Evolutionary conservation across 2,113 vertebrate genomes (phyloP).

Genomic region (Takifugu bimaculatus): DNA sequence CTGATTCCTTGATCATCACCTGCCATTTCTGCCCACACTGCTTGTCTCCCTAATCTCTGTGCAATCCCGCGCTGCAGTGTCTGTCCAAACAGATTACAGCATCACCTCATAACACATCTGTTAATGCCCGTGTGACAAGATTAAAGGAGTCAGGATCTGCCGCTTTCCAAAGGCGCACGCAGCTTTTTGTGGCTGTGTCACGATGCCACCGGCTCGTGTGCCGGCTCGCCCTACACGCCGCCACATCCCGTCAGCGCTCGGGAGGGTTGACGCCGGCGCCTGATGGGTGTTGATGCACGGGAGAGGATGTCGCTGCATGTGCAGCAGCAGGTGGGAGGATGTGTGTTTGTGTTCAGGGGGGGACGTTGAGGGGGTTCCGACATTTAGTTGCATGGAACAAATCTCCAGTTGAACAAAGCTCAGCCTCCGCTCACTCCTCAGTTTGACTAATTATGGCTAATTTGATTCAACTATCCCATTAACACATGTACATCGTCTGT

Average conservation of each 20-base stretch:
- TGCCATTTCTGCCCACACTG: slow-evolving; percentile 26
- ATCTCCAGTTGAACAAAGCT: slow-evolving; percentile 59
- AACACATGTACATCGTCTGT: slow-evolving; percentile 79
- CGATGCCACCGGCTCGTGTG: slow-evolving; percentile 48
- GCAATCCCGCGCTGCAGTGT: slow-evolving; percentile 29
- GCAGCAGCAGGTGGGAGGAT: slow-evolving; percentile 46
- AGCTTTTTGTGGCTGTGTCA: slow-evolving; percentile 57
- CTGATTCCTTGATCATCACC: slow-evolving; percentile 27
- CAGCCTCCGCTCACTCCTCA: slow-evolving; percentile 61
- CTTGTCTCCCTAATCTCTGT: slow-evolving; percentile 33
- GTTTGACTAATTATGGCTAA: slow-evolving; percentile 80
- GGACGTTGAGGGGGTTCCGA: slow-evolving; percentile 13
- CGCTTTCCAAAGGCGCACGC: slow-evolving; percentile 41
- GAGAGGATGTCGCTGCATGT: slow-evolving; percentile 30
- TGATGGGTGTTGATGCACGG: slow-evolving; percentile 56
- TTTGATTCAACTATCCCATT: slow-evolving; percentile 77
- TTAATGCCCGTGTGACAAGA: slow-evolving; percentile 59
- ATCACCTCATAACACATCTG: slow-evolving; percentile 51
- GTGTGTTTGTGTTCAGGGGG: not conserved
- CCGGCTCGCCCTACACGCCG: slow-evolving; percentile 44
- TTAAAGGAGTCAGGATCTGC: slow-evolving; percentile 60
- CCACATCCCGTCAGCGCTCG: slow-evolving; percentile 51
- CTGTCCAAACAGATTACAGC: slow-evolving; percentile 56
- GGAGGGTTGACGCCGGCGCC: slow-evolving; percentile 53
- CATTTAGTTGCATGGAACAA: slow-evolving; percentile 43